phyloP scores from a whole-genome alignment of 2,797 vertebrate genomes.

The Balearica regulorum region DNA sequence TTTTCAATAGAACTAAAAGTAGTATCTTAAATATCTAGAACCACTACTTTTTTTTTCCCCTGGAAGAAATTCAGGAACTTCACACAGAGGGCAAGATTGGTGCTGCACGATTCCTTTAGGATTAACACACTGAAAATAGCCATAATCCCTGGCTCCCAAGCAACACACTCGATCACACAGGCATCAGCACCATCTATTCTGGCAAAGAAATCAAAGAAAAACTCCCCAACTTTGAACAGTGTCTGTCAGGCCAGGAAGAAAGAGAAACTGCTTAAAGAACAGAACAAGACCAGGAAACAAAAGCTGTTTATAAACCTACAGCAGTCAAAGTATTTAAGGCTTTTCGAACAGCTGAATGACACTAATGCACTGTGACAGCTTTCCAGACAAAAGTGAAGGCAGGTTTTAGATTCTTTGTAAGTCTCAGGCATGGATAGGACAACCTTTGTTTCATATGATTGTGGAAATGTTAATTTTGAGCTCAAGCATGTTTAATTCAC shows the following conservation, averaged over 20 bases:
- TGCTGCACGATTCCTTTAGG: not conserved
- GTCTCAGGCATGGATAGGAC: not conserved
- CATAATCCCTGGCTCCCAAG: constrained; percentile 38
- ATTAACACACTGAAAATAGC: constrained; percentile 33
- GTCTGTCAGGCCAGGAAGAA: not conserved
- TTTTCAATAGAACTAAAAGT: not conserved
- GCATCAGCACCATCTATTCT: not conserved
- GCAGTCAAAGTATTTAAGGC: not conserved
- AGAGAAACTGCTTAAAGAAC: not conserved
- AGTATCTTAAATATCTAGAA: not conserved
- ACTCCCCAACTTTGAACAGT: not conserved
- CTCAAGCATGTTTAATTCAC: not conserved
- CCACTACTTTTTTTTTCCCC: not conserved
- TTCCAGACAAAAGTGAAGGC: not conserved
- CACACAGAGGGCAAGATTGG: not conserved
- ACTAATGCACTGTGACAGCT: not conserved
- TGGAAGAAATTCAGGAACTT: constrained; percentile 5
- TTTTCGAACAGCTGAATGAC: not conserved
- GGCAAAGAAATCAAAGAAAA: constrained; percentile 21
- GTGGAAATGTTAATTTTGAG: not conserved
- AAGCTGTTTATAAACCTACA: not conserved
- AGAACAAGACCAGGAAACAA: not conserved
- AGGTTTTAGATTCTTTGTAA: not conserved
- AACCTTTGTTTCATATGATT: not conserved
- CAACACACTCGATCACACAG: not conserved